A percentile compares a stretch with the other conserved stretches of the same genome.
phyloP scores from a whole-genome alignment of 2,113 vertebrate genomes.

The Dryoscopus gambensis region DNA sequence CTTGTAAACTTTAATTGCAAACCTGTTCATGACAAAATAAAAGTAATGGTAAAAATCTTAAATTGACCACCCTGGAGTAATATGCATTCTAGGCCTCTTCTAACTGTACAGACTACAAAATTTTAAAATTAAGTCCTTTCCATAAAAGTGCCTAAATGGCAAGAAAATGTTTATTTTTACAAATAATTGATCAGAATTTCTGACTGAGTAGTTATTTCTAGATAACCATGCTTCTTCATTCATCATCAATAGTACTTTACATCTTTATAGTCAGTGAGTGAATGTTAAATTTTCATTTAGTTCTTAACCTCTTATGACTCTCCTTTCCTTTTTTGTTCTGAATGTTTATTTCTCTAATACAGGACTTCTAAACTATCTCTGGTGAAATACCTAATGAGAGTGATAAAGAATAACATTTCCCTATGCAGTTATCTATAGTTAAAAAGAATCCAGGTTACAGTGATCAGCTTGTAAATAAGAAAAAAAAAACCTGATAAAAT shows the following conservation, averaged over 20 bases:
- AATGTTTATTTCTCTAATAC: conserved; percentile 29
- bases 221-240: neutral
- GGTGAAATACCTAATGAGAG: neutral
- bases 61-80: neutral
- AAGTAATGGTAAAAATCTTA: neutral
- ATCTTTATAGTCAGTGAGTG: neutral
- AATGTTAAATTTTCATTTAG: conserved; percentile 12
- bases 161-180: neutral
- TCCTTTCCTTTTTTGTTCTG: neutral
- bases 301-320: neutral
- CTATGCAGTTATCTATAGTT: neutral
- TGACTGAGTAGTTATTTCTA: neutral
- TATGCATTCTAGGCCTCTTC: neutral
- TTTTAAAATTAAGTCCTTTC: neutral
- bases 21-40: neutral
- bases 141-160: neutral
- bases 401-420: neutral
- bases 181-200: neutral
- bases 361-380: conserved; percentile 9
- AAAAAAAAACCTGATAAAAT: neutral
- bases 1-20: neutral
- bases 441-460: neutral
- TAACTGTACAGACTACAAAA: neutral
- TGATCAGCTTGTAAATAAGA: neutral
- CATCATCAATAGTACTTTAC: neutral